These are phyloP conservation scores for Axinella damicornis DNA, from an alignment of 37 sponge, comb jelly and placozoan species.

Conservation along the genomic window DNA sequence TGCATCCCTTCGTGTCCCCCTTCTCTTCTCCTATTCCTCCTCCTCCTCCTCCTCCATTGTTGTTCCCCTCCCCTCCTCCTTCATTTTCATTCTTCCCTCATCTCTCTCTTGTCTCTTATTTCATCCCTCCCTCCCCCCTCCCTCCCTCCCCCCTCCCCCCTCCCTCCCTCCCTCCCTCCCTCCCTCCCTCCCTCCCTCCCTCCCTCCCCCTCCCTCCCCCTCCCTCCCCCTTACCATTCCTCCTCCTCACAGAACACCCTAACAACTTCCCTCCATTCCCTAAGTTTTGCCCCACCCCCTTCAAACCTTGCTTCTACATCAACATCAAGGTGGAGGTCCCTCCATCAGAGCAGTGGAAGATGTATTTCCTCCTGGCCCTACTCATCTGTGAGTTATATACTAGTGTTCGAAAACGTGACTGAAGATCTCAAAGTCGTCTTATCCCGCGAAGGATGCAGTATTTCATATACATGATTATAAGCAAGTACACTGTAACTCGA, in stretches of 20 bases:
- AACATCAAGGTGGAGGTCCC: constrained; percentile 91
- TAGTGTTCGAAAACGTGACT: no score
- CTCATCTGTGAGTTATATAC: constrained; percentile 76
- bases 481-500: no score
- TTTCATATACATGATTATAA: no score
- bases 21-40: neutral
- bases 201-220: neutral
- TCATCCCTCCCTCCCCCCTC: neutral
- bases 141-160: neutral
- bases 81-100: no score
- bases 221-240: neutral
- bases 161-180: neutral
- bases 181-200: neutral
- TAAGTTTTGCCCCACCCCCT: constrained; percentile 71
- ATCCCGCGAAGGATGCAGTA: no score
- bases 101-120: neutral
- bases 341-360: constrained; percentile 70
- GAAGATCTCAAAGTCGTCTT: no score
- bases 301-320: constrained; percentile 95
- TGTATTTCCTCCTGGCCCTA: constrained; percentile 51
- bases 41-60: neutral
- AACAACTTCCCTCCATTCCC: constrained; percentile 96
- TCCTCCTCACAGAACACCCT: constrained; percentile 29
- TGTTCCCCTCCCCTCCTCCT: neutral
- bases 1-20: neutral